Conservation (phyloP, 2,113 vertebrate genomes). For the Salvelinus sp. region DNA sequence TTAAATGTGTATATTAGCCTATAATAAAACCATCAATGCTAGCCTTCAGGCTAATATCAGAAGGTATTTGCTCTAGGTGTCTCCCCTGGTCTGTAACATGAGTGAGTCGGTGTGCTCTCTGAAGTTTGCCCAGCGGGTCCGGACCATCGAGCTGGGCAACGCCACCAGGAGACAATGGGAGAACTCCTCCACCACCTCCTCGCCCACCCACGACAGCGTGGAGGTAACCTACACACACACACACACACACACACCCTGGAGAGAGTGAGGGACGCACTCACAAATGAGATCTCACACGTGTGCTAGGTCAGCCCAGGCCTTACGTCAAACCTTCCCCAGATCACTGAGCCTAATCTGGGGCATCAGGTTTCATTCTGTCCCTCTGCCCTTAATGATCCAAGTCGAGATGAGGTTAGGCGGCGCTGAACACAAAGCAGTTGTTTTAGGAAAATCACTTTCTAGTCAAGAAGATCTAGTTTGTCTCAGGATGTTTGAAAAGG, state of each 20-base stretch:
- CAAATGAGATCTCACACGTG: background rate
- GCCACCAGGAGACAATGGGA: constrained; percentile 76
- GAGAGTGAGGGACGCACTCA: background rate
- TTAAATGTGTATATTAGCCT: too few species aligned
- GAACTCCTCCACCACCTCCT: constrained; percentile 78
- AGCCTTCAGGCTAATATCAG: too few species aligned
- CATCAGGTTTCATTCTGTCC: too few species aligned
- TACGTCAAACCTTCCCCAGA: too few species aligned
- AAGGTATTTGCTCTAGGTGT: constrained; percentile 73
- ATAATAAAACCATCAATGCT: too few species aligned
- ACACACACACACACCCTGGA: background rate
- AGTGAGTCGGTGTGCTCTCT: constrained; percentile 92
- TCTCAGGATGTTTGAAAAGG: too few species aligned
- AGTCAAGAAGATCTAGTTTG: too few species aligned
- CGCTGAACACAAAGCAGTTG: too few species aligned
- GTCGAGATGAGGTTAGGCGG: too few species aligned
- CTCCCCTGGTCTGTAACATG: constrained; percentile 82
- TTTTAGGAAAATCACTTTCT: too few species aligned
- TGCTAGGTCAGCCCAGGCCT: too few species aligned
- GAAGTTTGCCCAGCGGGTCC: constrained; percentile 93
- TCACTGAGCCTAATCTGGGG: too few species aligned
- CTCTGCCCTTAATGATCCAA: background rate
- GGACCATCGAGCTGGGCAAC: constrained; percentile 84
- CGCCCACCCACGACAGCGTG: constrained; percentile 84
- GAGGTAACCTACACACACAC: constrained; percentile 75